Conservation (phyloP, 2,113 vertebrate genomes). For the Glareola pratincola region DNA sequence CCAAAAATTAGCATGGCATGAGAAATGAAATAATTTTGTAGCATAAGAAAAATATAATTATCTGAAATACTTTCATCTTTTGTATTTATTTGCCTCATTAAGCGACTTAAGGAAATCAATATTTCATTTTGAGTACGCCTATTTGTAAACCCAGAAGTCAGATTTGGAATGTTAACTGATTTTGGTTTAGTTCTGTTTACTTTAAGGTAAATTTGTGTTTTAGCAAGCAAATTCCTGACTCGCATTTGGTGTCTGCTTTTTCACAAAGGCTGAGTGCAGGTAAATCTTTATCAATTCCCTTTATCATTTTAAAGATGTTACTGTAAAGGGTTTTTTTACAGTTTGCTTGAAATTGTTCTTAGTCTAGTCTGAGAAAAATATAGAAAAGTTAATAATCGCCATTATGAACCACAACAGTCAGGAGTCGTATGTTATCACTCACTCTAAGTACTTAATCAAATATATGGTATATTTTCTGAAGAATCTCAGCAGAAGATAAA, state of each 20-base stretch:
- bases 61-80: neutral
- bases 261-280: neutral
- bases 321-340: neutral
- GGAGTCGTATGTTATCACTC: neutral
- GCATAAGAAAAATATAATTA: neutral
- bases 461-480: neutral
- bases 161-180: neutral
- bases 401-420: neutral
- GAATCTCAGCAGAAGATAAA: neutral
- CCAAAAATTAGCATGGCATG: neutral
- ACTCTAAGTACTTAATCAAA: neutral
- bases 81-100: conserved; percentile 26
- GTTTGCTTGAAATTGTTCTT: neutral
- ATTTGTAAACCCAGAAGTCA: neutral
- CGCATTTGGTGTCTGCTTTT: neutral
- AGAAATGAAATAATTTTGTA: conserved; percentile 14
- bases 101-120: neutral
- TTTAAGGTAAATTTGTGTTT: neutral
- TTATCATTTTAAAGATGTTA: neutral
- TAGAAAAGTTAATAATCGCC: neutral
- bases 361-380: neutral
- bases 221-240: neutral
- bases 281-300: neutral
- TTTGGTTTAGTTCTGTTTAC: neutral
- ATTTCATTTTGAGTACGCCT: neutral